phyloP scores from a whole-genome alignment of 2,888 invertebrate genomes.

The Icerya purchasi region DNA sequence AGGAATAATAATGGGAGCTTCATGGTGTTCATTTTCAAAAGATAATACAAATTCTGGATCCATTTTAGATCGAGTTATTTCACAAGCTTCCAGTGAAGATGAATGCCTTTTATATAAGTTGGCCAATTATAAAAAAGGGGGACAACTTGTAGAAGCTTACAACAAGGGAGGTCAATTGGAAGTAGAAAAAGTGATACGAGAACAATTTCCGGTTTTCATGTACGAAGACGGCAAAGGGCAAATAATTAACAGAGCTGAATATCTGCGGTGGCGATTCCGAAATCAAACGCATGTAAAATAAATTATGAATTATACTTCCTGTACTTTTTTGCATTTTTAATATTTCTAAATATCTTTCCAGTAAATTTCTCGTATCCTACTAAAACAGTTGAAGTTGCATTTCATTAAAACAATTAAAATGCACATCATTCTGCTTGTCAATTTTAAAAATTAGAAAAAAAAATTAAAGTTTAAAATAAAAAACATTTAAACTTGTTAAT shows the following conservation, averaged over 20 bases:
- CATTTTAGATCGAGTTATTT: conserved; percentile 72
- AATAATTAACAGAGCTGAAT: conserved; percentile 67
- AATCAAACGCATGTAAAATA: conserved; percentile 48
- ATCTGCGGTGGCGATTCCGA: conserved; percentile 71
- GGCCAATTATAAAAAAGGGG: conserved; percentile 79
- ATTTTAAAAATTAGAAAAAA: too few relatives aligned
- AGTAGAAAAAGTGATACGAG: conserved; percentile 62
- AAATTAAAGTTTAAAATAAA: too few relatives aligned
- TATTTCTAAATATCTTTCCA: not conserved
- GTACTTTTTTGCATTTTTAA: not conserved
- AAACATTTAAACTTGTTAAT: too few relatives aligned
- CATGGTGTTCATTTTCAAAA: conserved; percentile 12
- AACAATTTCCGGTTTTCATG: conserved; percentile 72
- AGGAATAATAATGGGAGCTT: conserved; percentile 4
- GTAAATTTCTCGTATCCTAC: not conserved
- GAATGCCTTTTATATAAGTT: conserved; percentile 69
- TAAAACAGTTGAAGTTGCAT: not conserved
- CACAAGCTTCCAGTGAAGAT: conserved; percentile 64
- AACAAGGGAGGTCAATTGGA: conserved; percentile 60
- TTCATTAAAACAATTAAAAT: not conserved
- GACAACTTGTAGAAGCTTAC: conserved; percentile 70
- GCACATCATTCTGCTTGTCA: too few relatives aligned
- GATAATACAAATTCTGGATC: conserved; percentile 32
- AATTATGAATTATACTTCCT: not conserved
- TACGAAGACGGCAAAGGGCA: conserved; percentile 67